A percentile compares a stretch with the other conserved stretches of the same genome.
These are phyloP conservation scores for Schizotus pectinicornis DNA, from an alignment of 2,888 invertebrate genomes.

Conservation along the genomic window DNA sequence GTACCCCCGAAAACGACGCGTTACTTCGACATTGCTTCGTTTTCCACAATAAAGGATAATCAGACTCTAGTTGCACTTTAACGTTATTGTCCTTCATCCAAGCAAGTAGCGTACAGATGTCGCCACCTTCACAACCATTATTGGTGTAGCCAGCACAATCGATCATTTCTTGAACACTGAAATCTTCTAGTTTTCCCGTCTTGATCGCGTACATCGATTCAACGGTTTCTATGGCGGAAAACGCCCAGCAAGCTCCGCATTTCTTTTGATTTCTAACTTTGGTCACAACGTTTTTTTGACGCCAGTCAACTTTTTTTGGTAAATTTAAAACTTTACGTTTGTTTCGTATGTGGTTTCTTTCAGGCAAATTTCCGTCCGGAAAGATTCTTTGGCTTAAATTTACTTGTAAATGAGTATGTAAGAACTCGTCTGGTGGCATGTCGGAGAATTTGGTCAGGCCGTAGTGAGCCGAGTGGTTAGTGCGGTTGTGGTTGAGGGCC, in stretches of 20 bases:
- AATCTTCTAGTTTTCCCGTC: conserved; percentile 63
- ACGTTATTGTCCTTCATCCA: conserved; percentile 70
- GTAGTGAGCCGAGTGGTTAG: conserved; percentile 60
- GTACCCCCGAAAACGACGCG: conserved; percentile 56
- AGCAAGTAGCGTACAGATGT: conserved; percentile 76
- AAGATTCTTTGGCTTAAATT: conserved; percentile 17
- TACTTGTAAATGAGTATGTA: conserved; percentile 53
- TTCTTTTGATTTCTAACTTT: conserved; percentile 73
- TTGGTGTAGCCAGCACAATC: conserved; percentile 79
- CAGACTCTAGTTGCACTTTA: conserved; percentile 62
- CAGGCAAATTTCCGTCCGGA: background rate
- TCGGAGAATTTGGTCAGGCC: conserved; percentile 69
- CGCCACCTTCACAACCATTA: conserved; percentile 80
- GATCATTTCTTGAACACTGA: conserved; percentile 82
- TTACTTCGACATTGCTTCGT: conserved; percentile 60
- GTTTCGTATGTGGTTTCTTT: background rate
- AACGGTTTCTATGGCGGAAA: conserved; percentile 75
- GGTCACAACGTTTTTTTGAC: conserved; percentile 69
- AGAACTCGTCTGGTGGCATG: conserved; percentile 65
- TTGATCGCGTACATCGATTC: conserved; percentile 79
- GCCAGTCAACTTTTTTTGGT: conserved; percentile 54
- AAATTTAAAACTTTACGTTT: conserved; percentile 24
- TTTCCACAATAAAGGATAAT: conserved; percentile 69
- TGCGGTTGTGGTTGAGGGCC: conserved; percentile 57
- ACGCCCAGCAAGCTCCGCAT: conserved; percentile 90